A percentile compares a stretch with the other conserved stretches of the same genome.
Conservation (phyloP, 1,140 invertebrate species). For the Lordiphosa stackelbergi region DNA sequence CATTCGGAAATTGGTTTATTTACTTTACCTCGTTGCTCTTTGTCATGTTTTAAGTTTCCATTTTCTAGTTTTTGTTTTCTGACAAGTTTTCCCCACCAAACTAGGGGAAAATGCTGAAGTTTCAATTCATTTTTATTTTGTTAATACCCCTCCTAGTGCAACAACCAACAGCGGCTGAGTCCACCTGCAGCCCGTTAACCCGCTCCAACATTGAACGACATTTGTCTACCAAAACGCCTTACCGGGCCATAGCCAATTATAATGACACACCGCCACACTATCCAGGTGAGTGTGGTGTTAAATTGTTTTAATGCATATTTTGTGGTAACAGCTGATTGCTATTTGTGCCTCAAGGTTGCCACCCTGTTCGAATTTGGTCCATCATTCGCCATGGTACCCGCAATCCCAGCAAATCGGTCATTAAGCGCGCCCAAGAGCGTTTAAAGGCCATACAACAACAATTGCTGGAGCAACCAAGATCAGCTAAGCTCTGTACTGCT, state of each 20-base stretch:
- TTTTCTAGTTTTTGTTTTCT: too few relatives aligned
- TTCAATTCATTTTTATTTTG: too few relatives aligned
- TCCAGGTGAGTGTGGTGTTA: conserved; percentile 74
- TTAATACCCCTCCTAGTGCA: conserved; percentile 13
- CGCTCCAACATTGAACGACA: conserved; percentile 62
- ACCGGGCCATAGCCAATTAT: conserved; percentile 81
- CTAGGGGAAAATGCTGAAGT: too few relatives aligned
- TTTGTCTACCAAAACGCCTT: conserved; percentile 81
- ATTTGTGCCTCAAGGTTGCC: conserved; percentile 79
- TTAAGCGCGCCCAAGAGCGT: conserved; percentile 78
- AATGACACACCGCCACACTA: conserved; percentile 78
- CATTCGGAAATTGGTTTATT: too few relatives aligned
- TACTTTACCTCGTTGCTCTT: too few relatives aligned
- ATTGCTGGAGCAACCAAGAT: conserved; percentile 75
- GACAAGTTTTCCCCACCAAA: too few relatives aligned
- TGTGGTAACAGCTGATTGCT: conserved; percentile 37
- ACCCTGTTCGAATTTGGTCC: conserved; percentile 81
- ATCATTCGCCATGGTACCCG: conserved; percentile 84
- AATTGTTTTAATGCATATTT: conserved; percentile 31
- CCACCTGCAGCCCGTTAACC: conserved; percentile 27
- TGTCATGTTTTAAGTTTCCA: too few relatives aligned
- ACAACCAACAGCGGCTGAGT: conserved; percentile 20
- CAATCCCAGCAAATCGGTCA: conserved; percentile 80
- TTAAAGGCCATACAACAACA: conserved; percentile 78
- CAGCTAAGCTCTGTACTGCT: conserved; percentile 52